A percentile compares a stretch with the other conserved stretches of the same genome.
Conservation (phyloP, 1,140 invertebrate genomes). For the Tribolium madens region DNA sequence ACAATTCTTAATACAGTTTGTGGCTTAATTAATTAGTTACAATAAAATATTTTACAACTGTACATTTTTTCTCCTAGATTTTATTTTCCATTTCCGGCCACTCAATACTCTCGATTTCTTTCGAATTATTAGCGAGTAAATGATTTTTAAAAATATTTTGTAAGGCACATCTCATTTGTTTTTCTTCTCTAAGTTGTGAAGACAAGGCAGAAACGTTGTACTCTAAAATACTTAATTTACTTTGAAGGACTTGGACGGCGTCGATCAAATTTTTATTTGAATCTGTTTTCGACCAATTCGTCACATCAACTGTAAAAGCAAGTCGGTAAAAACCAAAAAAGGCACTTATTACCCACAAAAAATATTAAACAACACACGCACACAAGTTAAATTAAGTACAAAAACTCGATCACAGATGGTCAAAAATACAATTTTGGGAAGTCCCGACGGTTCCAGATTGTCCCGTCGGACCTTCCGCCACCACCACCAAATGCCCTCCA, state of each 20-base stretch:
- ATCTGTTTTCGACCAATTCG: constrained; percentile 48
- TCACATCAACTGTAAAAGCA: constrained; percentile 56
- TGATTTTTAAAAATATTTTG: constrained; percentile 63
- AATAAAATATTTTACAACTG: constrained; percentile 34
- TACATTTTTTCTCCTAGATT: constrained; percentile 47
- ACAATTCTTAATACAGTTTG: constrained; percentile 41
- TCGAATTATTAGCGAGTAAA: constrained; percentile 52
- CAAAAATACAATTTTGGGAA: neutral
- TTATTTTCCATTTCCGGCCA: constrained; percentile 62
- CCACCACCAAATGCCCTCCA: constrained; percentile 13
- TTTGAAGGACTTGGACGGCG: constrained; percentile 56
- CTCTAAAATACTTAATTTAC: constrained; percentile 62
- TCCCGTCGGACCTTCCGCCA: neutral
- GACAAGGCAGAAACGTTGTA: constrained; percentile 58
- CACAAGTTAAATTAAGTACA: constrained; percentile 14
- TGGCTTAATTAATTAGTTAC: constrained; percentile 7
- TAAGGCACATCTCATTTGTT: constrained; percentile 58
- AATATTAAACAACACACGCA: constrained; percentile 14
- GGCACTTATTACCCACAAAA: neutral
- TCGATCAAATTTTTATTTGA: constrained; percentile 54
- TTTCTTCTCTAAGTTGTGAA: constrained; percentile 61
- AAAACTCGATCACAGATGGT: constrained; percentile 13
- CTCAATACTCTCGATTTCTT: constrained; percentile 58
- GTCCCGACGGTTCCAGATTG: too few relatives aligned
- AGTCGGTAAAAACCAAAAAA: neutral